phyloP scores from a whole-genome alignment of 2,113 vertebrate species.

The Odocoileus hemionus region DNA sequence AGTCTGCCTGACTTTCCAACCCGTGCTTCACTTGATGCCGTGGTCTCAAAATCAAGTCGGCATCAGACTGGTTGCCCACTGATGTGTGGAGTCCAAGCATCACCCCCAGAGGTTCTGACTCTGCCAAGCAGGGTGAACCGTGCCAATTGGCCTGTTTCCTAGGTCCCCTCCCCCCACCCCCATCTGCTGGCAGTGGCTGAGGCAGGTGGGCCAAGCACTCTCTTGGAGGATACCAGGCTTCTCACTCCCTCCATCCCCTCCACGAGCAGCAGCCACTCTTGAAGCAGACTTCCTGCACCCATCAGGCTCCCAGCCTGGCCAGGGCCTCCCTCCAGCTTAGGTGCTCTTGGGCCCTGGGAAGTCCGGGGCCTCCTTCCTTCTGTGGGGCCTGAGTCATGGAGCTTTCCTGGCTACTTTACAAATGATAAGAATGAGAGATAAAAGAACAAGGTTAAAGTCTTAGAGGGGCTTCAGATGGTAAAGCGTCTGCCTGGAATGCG shows the following conservation, averaged over 20 bases:
- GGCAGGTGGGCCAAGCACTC: background rate
- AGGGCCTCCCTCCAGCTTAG: background rate
- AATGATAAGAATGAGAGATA: background rate
- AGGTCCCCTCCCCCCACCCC: background rate
- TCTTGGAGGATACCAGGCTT: background rate
- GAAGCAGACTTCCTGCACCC: fast-evolving
- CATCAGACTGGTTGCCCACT: background rate
- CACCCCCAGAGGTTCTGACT: background rate
- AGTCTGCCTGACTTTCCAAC: background rate
- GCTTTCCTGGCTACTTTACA: background rate
- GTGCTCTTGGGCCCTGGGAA: background rate
- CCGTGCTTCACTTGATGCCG: background rate
- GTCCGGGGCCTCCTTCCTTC: background rate
- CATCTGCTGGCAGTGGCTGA: background rate
- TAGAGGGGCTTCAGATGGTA: background rate
- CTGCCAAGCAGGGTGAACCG: background rate
- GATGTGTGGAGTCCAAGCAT: background rate
- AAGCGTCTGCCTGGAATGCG: too few relatives aligned
- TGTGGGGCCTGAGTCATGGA: background rate
- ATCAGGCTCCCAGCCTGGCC: background rate
- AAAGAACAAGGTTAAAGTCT: background rate
- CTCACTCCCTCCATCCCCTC: background rate
- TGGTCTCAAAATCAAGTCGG: background rate
- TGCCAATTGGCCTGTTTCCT: background rate
- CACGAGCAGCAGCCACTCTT: background rate